These are phyloP conservation scores for Plemyria rubiginata DNA, from an alignment of 2,888 invertebrate genomes.

Conservation along the genomic window DNA sequence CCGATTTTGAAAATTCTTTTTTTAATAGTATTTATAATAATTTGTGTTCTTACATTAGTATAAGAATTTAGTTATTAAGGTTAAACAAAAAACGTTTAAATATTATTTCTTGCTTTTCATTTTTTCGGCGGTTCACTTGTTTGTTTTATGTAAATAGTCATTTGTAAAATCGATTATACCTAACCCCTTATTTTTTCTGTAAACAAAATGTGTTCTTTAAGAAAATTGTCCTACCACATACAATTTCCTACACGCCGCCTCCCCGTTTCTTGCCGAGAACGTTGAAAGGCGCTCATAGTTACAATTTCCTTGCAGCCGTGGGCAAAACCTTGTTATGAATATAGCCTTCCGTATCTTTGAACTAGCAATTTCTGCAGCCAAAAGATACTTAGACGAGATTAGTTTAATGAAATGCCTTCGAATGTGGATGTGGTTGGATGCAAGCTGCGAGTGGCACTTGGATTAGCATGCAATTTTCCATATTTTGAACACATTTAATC, in stretches of 20 bases:
- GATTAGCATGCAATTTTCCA: slow-evolving; percentile 76
- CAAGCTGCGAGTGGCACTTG: slow-evolving; percentile 61
- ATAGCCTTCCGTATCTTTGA: slow-evolving; percentile 47
- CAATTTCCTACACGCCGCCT: slow-evolving; percentile 17
- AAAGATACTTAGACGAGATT: slow-evolving; percentile 62
- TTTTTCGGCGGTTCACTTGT: no score
- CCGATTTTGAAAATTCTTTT: no score
- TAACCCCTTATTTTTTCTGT: background rate
- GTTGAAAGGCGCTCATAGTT: slow-evolving; percentile 19
- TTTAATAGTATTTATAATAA: no score
- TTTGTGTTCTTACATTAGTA: no score
- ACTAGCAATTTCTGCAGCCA: slow-evolving; percentile 47
- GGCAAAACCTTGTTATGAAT: slow-evolving; percentile 32
- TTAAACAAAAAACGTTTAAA: no score
- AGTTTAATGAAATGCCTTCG: slow-evolving; percentile 60
- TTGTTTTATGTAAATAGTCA: no score
- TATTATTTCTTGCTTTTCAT: no score
- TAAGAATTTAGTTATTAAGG: no score
- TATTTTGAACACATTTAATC: slow-evolving; percentile 65
- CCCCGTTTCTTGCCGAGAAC: slow-evolving; percentile 10
- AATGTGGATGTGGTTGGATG: slow-evolving; percentile 44
- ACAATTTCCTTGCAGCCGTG: slow-evolving; percentile 28
- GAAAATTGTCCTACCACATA: slow-evolving; percentile 12
- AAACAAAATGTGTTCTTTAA: background rate
- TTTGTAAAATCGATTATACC: no score